Percentiles rank a stretch among this genome's conserved stretches.
phyloP scores from a whole-genome alignment of 2,797 vertebrate genomes.

The Sylvilagus floridanus region DNA sequence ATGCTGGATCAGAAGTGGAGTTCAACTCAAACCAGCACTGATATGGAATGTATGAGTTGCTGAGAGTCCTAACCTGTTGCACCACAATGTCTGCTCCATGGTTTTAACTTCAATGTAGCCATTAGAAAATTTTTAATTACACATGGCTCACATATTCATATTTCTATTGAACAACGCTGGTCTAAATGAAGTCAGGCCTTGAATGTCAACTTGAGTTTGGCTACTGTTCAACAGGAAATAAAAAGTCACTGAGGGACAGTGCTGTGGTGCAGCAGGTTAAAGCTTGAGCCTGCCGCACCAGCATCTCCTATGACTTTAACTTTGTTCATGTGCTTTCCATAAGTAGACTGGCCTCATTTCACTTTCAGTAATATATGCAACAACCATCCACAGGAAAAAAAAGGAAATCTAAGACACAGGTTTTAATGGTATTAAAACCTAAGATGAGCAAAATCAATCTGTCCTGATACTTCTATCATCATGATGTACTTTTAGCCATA shows the following conservation, averaged over 20 bases:
- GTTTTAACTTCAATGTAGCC: too few relatives aligned
- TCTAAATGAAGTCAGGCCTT: background rate
- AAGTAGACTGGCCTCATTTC: background rate
- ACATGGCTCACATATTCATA: background rate
- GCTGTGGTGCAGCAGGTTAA: too few relatives aligned
- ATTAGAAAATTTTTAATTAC: background rate
- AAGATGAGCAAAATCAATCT: constrained; percentile 51
- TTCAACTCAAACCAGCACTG: too few relatives aligned
- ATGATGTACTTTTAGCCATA: background rate
- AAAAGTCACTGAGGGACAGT: too few relatives aligned
- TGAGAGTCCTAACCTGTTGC: too few relatives aligned
- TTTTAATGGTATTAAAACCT: constrained; percentile 31
- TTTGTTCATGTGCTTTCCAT: background rate
- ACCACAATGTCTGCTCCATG: too few relatives aligned
- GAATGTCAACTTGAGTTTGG: background rate
- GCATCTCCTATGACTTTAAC: too few relatives aligned
- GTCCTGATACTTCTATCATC: background rate
- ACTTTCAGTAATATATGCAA: background rate
- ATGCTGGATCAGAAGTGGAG: too few relatives aligned
- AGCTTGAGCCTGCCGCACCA: too few relatives aligned
- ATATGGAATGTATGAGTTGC: too few relatives aligned
- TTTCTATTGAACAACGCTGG: constrained; percentile 7
- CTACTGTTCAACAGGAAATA: background rate
- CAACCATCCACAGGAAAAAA: background rate
- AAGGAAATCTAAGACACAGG: constrained; percentile 29